A percentile compares a stretch with the other conserved stretches of the same genome.
These are phyloP conservation scores for Drosophila paranaensis DNA, from an alignment of 2,888 invertebrate genomes.

Conservation along the genomic window DNA sequence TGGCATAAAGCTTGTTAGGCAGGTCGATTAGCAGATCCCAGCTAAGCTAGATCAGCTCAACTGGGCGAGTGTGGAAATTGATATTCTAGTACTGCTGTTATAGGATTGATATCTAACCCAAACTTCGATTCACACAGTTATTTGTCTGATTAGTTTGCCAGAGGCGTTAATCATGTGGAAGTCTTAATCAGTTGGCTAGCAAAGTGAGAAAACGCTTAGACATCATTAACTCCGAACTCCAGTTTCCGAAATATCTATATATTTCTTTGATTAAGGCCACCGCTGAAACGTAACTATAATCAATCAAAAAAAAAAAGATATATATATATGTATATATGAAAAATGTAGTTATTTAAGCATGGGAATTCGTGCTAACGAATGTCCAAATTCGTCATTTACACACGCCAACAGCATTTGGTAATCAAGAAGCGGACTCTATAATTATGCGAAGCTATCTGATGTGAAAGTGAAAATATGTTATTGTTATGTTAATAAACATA, in stretches of 20 bases:
- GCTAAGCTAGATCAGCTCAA: slow-evolving; percentile 1
- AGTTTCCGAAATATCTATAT: slow-evolving; percentile 5
- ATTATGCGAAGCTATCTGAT: background rate
- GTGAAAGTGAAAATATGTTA: background rate
- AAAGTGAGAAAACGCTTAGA: slow-evolving; percentile 4
- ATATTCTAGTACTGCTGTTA: background rate
- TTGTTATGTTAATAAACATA: background rate
- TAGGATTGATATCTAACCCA: background rate
- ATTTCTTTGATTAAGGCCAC: slow-evolving; percentile 14
- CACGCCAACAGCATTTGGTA: slow-evolving; percentile 9
- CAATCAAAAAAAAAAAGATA: slow-evolving; percentile 35
- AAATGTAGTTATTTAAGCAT: slow-evolving; percentile 21
- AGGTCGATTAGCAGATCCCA: background rate
- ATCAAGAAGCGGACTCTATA: background rate
- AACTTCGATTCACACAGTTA: background rate
- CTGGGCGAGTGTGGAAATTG: background rate
- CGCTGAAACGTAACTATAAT: slow-evolving; percentile 23
- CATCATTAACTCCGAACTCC: slow-evolving; percentile 29
- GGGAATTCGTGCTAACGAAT: slow-evolving; percentile 27
- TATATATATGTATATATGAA: too few relatives aligned
- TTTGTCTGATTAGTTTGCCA: background rate
- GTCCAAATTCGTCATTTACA: slow-evolving; percentile 9
- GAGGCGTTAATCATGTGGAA: slow-evolving; percentile 5
- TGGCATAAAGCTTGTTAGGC: background rate
- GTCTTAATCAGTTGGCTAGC: slow-evolving; percentile 24